Base-by-base conservation (phyloP, 92 coral and sea anemone genomes). In the Zoanthus sansibaricus region DNA sequence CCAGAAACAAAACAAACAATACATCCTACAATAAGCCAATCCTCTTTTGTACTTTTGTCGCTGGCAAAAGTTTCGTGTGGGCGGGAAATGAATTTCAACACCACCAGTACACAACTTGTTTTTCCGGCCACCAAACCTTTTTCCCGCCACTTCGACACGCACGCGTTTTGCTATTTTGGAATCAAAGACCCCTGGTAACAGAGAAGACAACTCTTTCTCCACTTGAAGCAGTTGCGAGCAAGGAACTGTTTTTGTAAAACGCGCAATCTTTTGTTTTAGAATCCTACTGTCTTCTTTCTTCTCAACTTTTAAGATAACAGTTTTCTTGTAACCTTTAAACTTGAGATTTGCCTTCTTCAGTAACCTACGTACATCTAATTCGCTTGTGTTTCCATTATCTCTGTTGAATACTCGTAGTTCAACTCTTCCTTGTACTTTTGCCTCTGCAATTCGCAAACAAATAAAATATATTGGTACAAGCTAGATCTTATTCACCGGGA, bases 41-140 rank as follows among this genome's bases (percentile, higher is more conserved):
- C 52, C 71, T 9, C 83, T 58, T 10, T 44, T 78, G 21, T 37
- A 59, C 47, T n/a, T 67, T 25, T 25, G 73, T 17, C 16, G 51
- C 9, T 47, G 15, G 72, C 84, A 79, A 17, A 33, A 42, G 18
- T 72, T n/a, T 37, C 73, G 72, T 9, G 73, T 55, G 12, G 54
- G 73, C 33, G 84, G 84, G n/a, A 61, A 79, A 79, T 79, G 84
- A 42, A 79, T 64, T 45, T 79, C 84, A 6, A 79, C 55, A 33
- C 84, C 84, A 7, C 72, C 33, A 5, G 71, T 59, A 16, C 84
- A 79, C 44, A 9, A 11, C 54, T 31, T 16, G 25, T 51, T 7
- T 42, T 62, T 61, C 20, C 84, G 42, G 42, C 42, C 84, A n/a
- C 73, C 72, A 64, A 61, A 79, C 17, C 14, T 49, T 48, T 37